A percentile compares a stretch with the other conserved stretches of the same genome.
Conservation (phyloP, 2,113 vertebrate species). For the Corvus moneduloides region DNA sequence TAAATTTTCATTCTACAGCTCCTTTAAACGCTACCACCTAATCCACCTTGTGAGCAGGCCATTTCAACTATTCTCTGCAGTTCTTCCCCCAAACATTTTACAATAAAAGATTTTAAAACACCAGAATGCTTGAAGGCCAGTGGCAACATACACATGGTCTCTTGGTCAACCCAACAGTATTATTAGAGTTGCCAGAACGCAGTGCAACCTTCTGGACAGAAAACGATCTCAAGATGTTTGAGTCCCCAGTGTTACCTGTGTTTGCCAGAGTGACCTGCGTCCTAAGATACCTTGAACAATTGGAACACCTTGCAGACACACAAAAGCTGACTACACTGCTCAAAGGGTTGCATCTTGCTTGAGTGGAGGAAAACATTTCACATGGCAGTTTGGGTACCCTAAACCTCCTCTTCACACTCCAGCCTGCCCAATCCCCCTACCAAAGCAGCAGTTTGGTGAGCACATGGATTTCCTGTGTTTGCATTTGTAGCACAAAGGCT, state of each 20-base stretch:
- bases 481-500: background rate
- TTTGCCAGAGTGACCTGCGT: background rate
- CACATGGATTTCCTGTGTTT: background rate
- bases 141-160: background rate
- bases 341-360: background rate
- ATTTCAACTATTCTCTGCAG: background rate
- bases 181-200: background rate
- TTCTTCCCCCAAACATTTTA: background rate
- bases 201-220: background rate
- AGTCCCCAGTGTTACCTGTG: background rate
- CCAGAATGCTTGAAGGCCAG: background rate
- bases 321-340: background rate
- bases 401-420: background rate
- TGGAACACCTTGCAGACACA: background rate
- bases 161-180: background rate
- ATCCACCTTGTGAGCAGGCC: background rate
- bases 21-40: background rate
- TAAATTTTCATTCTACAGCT: background rate
- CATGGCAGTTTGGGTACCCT: fast-evolving
- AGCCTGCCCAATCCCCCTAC: too few relatives aligned
- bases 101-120: background rate
- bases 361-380: background rate
- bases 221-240: background rate
- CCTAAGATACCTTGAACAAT: background rate
- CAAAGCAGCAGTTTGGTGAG: background rate